These are phyloP conservation scores for Euzophera pinguis DNA, from an alignment of 2,888 invertebrate genomes.

Conservation along the genomic window DNA sequence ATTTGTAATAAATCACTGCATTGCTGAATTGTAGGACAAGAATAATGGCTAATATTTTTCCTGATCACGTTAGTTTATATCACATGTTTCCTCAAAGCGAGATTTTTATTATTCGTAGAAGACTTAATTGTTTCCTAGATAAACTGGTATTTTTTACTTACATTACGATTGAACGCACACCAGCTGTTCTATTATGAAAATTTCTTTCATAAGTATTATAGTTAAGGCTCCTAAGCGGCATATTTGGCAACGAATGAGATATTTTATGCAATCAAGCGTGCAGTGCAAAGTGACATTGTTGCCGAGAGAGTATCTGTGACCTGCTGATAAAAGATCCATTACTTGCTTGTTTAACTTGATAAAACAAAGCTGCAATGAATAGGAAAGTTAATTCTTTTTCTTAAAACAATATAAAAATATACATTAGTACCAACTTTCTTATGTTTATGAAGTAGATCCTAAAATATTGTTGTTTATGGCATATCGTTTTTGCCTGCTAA, in stretches of 20 bases:
- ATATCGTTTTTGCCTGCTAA: constrained; percentile 22
- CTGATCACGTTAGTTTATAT: too few species aligned
- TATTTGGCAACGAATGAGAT: constrained; percentile 41
- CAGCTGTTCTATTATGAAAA: too few species aligned
- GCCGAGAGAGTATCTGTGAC: constrained; percentile 34
- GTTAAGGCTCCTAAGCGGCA: not conserved
- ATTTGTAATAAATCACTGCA: too few species aligned
- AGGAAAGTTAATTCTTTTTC: not conserved
- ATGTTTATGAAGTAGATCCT: too few species aligned
- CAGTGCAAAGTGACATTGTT: constrained; percentile 59
- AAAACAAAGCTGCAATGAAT: not conserved
- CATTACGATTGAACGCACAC: too few species aligned
- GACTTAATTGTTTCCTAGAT: too few species aligned
- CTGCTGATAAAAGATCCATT: constrained; percentile 36
- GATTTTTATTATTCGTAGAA: too few species aligned
- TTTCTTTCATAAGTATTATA: not conserved
- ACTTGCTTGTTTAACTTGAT: constrained; percentile 12
- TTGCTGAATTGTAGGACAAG: too few species aligned
- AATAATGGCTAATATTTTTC: too few species aligned
- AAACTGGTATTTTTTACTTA: too few species aligned
- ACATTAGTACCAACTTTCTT: too few species aligned
- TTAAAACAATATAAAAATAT: not conserved
- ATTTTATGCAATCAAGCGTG: constrained; percentile 43
- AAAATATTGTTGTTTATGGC: not conserved
- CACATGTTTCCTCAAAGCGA: too few species aligned